phyloP scores from a whole-genome alignment of 2,888 invertebrate genomes.

The Lepas anatifera region DNA sequence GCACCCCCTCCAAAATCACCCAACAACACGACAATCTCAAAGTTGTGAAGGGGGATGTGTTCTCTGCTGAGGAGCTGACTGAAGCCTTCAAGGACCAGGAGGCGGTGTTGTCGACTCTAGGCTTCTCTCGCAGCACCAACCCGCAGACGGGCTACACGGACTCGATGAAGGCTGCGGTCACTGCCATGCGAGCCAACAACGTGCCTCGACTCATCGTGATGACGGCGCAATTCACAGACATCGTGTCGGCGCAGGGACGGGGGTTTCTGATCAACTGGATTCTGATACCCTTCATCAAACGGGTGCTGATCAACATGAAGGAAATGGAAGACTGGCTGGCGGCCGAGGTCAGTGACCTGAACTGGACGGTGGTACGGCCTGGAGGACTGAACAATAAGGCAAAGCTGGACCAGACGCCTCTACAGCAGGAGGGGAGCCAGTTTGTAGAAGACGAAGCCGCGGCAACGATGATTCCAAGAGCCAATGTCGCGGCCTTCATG shows the following conservation, averaged over 20 bases:
- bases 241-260: constrained; percentile 9
- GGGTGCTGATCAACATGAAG: constrained; percentile 24
- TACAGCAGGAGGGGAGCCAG: constrained; percentile 17
- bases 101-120: constrained; percentile 26
- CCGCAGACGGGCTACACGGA: constrained; percentile 25
- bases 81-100: constrained; percentile 20
- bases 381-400: constrained; percentile 21
- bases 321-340: constrained; percentile 24
- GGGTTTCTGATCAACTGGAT: constrained; percentile 25
- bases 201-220: constrained; percentile 22
- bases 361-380: constrained; percentile 25
- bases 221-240: constrained; percentile 25
- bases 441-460: constrained; percentile 11
- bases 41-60: constrained; percentile 24
- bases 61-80: constrained; percentile 20
- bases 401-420: not conserved
- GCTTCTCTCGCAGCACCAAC: constrained; percentile 20
- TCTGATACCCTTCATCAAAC: constrained; percentile 23
- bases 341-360: constrained; percentile 17
- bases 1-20: constrained; percentile 20
- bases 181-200: constrained; percentile 19
- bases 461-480: constrained; percentile 18
- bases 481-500: constrained; percentile 26
- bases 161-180: constrained; percentile 19
- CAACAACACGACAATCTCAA: constrained; percentile 20